These are phyloP conservation scores for Pachypsylla venusta DNA, from an alignment of 1,140 invertebrate genomes.

Conservation along the genomic window DNA sequence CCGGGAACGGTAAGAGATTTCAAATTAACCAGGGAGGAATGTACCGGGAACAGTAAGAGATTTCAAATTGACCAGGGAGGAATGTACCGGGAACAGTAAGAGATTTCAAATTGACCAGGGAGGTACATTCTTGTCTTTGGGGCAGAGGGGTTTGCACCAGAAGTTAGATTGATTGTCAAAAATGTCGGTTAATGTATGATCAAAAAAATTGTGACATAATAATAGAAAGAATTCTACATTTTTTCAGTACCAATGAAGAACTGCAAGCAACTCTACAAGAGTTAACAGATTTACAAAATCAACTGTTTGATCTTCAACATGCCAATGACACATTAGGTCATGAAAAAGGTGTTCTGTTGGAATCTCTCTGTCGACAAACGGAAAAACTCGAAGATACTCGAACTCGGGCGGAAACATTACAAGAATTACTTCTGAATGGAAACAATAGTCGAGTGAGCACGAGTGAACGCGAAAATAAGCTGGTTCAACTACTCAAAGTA, in stretches of 20 bases:
- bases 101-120: too few relatives aligned
- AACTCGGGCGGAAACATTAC: slow-evolving; percentile 52
- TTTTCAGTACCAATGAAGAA: slow-evolving; percentile 79
- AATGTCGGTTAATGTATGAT: not conserved
- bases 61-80: not conserved
- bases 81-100: too few relatives aligned
- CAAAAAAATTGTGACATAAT: too few relatives aligned
- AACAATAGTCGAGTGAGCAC: slow-evolving; percentile 32
- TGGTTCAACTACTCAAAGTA: slow-evolving; percentile 71
- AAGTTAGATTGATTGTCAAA: not conserved
- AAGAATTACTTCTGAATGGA: slow-evolving; percentile 42
- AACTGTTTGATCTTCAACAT: slow-evolving; percentile 67
- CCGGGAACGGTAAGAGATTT: too few relatives aligned
- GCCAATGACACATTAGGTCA: slow-evolving; percentile 74
- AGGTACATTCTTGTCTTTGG: too few relatives aligned
- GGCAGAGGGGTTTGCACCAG: too few relatives aligned
- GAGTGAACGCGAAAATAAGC: slow-evolving; percentile 62
- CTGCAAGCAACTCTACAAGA: slow-evolving; percentile 87
- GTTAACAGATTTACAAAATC: slow-evolving; percentile 70
- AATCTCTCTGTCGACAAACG: slow-evolving; percentile 81
- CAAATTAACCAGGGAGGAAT: too few relatives aligned
- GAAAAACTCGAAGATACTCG: slow-evolving; percentile 75
- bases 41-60: too few relatives aligned
- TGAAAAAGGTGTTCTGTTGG: slow-evolving; percentile 74
- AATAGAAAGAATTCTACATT: too few relatives aligned